phyloP scores from a whole-genome alignment of 2,888 invertebrate species.

The Arctia plantaginis region DNA sequence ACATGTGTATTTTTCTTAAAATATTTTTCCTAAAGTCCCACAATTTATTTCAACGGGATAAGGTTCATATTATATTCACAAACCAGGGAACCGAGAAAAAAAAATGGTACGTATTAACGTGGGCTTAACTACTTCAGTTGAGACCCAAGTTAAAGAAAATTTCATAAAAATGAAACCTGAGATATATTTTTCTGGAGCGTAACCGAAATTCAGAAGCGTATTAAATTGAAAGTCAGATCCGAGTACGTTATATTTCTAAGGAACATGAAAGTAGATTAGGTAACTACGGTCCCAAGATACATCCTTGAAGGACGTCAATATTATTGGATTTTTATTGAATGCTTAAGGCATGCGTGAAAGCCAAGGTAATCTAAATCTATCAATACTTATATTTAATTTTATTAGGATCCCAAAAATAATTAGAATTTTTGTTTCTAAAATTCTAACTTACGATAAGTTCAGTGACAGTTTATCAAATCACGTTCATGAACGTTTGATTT shows the following conservation, averaged over 20 bases:
- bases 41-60: neutral
- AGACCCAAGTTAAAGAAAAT: neutral
- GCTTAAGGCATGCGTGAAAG: neutral
- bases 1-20: neutral
- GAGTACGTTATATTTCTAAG: neutral
- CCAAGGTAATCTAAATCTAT: neutral
- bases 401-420: neutral
- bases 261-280: neutral
- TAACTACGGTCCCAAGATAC: neutral
- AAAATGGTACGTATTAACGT: neutral
- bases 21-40: neutral
- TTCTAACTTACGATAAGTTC: neutral
- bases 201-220: neutral
- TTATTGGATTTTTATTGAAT: neutral
- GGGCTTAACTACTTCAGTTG: neutral
- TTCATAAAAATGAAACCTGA: neutral
- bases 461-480: conserved; percentile 14
- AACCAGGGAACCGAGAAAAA: neutral
- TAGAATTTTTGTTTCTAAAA: neutral
- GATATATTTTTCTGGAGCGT: neutral
- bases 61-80: neutral
- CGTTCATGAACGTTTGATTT: conserved; percentile 23
- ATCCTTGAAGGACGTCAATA: conserved; percentile 10
- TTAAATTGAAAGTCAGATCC: neutral
- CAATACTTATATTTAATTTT: neutral